phyloP scores from a whole-genome alignment of 2,888 invertebrate species.

The Noctuana brunneofusca region DNA sequence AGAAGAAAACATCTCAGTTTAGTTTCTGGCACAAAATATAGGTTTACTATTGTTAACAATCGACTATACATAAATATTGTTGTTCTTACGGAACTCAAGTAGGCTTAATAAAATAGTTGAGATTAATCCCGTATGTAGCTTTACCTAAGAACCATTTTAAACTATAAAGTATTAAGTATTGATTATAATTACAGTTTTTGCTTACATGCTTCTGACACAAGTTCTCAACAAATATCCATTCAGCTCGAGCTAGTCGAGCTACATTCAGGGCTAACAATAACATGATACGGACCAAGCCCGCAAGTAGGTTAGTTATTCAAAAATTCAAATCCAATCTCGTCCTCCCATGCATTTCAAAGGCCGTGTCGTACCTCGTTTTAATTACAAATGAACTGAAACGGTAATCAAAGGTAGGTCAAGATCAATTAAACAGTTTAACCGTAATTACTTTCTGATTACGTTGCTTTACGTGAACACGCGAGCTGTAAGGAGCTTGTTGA shows the following conservation, averaged over 20 bases:
- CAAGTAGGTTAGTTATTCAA: constrained; percentile 11
- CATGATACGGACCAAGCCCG: background rate
- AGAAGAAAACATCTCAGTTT: too few species aligned
- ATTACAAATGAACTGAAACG: constrained; percentile 22
- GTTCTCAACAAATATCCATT: background rate
- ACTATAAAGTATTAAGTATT: too few species aligned
- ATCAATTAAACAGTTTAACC: constrained; percentile 22
- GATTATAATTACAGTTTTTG: background rate
- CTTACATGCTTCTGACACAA: background rate
- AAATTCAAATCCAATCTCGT: constrained; percentile 14
- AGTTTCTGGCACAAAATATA: too few species aligned
- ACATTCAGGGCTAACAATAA: constrained; percentile 1
- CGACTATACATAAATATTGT: too few species aligned
- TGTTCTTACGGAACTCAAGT: too few species aligned
- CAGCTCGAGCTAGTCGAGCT: background rate
- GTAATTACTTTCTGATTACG: constrained; percentile 28
- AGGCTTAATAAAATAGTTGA: too few species aligned
- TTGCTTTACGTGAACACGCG: constrained; percentile 19
- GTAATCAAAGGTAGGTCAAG: constrained; percentile 30
- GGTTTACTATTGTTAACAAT: too few species aligned
- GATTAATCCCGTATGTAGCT: too few species aligned
- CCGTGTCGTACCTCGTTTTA: constrained; percentile 6
- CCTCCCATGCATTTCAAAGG: constrained; percentile 17
- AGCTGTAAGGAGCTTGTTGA: constrained; percentile 16
- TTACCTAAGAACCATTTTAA: too few species aligned